Conservation (phyloP, 2,113 vertebrate species). For the Leptobrachium ailaonicum region DNA sequence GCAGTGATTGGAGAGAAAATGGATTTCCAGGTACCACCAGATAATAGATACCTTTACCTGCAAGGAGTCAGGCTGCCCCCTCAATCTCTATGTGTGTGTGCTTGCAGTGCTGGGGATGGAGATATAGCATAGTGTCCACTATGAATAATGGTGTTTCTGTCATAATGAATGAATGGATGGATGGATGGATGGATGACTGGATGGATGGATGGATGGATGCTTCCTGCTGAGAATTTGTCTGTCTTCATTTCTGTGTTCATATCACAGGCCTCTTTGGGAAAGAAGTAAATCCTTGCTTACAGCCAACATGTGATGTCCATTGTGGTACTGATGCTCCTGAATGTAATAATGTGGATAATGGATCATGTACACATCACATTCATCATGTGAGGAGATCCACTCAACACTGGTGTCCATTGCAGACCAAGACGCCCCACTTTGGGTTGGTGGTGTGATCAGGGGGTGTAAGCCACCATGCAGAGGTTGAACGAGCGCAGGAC, state of each 20-base stretch:
- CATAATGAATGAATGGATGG: not conserved
- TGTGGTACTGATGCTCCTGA: not conserved
- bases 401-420: not conserved
- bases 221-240: not conserved
- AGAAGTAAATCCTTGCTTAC: constrained; percentile 19
- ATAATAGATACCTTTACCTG: not conserved
- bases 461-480: constrained; percentile 41
- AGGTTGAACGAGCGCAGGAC: constrained; percentile 31
- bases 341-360: constrained; percentile 25
- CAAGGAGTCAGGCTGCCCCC: not conserved
- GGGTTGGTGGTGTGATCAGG: constrained; percentile 4
- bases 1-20: not conserved
- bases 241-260: constrained; percentile 28
- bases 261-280: constrained; percentile 34
- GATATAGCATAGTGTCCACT: not conserved
- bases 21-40: not conserved
- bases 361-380: constrained; percentile 12
- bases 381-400: constrained; percentile 4
- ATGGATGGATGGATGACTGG: too few species aligned
- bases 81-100: not conserved
- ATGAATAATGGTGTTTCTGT: not conserved
- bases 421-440: not conserved
- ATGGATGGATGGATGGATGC: not conserved
- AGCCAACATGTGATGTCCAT: constrained; percentile 32
- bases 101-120: not conserved